Evolutionary conservation across 1,140 invertebrate genomes (phyloP).

Genomic region (Bombus terrestris): DNA sequence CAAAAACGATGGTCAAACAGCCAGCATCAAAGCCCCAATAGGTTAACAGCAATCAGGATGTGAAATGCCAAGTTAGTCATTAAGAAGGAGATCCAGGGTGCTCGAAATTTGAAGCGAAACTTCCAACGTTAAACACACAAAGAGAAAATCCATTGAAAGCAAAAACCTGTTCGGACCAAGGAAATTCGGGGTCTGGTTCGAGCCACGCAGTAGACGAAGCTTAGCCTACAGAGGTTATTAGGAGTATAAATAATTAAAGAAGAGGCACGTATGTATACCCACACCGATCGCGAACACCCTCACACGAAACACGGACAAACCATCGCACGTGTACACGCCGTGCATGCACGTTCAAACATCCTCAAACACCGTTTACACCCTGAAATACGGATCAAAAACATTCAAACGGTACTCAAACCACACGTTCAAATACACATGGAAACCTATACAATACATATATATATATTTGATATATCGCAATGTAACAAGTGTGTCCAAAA

Average conservation of each 20-base stretch:
- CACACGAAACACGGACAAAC: background rate
- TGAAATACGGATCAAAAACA: background rate
- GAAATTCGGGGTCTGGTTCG: slow-evolving; percentile 70
- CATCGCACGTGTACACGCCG: background rate
- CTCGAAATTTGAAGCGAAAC: background rate
- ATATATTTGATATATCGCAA: slow-evolving; percentile 81
- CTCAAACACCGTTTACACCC: background rate
- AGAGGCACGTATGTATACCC: slow-evolving; percentile 12
- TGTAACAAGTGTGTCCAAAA: slow-evolving; percentile 77
- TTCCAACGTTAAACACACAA: background rate
- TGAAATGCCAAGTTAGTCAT: background rate
- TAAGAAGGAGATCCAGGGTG: background rate
- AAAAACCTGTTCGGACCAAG: slow-evolving; percentile 55
- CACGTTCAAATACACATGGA: slow-evolving; percentile 45
- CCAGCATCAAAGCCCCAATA: background rate
- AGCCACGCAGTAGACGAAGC: slow-evolving; percentile 71
- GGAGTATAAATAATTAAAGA: slow-evolving; percentile 35
- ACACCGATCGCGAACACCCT: background rate
- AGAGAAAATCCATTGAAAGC: background rate
- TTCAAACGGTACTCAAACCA: background rate
- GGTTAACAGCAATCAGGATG: background rate
- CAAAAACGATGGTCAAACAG: background rate
- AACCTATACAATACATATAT: slow-evolving; percentile 47
- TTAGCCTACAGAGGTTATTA: slow-evolving; percentile 72
- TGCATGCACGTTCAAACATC: background rate